A percentile compares a stretch with the other conserved stretches of the same genome.
Evolutionary conservation across 2,888 invertebrate species (phyloP).

Genomic region (Charanyca ferruginea): DNA sequence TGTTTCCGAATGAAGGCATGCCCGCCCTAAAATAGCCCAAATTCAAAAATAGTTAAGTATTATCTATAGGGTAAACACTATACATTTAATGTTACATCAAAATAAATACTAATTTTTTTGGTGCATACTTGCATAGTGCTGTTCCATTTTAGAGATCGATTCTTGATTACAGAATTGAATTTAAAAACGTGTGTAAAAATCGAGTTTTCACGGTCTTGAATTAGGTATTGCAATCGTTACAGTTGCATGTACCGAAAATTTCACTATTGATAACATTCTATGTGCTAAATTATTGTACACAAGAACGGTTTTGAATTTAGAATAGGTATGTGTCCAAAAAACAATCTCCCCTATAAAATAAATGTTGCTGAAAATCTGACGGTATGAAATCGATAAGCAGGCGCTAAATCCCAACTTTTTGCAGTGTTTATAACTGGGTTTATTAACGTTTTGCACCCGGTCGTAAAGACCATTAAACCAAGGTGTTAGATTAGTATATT

Average conservation of each 20-base stretch:
- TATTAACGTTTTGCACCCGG: not conserved
- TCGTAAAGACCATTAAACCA: not conserved
- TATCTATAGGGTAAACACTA: not conserved
- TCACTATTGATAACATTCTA: conserved; percentile 31
- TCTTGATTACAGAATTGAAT: conserved; percentile 29
- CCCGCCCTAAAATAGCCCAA: not conserved
- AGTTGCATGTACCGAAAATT: conserved; percentile 50
- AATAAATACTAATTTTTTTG: not conserved
- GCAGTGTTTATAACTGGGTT: not conserved
- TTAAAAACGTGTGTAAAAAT: conserved; percentile 41
- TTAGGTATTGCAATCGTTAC: conserved; percentile 39
- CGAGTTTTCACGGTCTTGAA: conserved; percentile 52
- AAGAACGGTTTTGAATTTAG: not conserved
- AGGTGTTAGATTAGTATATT: conserved; percentile 4
- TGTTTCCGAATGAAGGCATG: not conserved
- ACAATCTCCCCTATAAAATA: too few species aligned
- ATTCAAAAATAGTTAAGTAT: not conserved
- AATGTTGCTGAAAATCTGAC: too few species aligned
- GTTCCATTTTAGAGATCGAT: conserved; percentile 21
- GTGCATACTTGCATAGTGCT: not conserved
- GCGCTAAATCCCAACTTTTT: too few species aligned
- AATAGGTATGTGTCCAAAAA: not conserved
- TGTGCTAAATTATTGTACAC: conserved; percentile 17
- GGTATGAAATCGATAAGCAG: too few species aligned
- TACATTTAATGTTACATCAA: not conserved